Percentiles rank a stretch among this genome's conserved stretches.
phyloP scores from a whole-genome alignment of 2,113 vertebrate species.

The Falcunculus frontatus region DNA sequence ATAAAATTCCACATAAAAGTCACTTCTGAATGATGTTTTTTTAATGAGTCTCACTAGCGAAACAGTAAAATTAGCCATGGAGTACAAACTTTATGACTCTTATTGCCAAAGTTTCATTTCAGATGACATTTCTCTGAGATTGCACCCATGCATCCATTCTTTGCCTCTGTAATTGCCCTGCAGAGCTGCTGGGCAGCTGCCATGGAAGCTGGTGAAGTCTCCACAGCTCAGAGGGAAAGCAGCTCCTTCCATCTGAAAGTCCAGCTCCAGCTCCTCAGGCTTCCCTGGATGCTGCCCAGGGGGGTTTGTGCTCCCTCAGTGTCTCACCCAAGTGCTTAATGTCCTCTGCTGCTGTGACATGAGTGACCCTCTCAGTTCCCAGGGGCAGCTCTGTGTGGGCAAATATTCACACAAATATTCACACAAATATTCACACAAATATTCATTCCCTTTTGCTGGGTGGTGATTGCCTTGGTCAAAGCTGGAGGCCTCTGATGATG shows the following conservation, averaged over 20 bases:
- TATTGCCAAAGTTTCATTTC: background rate
- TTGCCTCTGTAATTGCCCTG: background rate
- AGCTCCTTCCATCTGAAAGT: background rate
- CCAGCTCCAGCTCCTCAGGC: background rate
- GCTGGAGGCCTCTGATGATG: background rate
- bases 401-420: background rate
- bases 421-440: no score
- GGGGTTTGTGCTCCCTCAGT: background rate
- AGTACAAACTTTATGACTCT: background rate
- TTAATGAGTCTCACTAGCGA: background rate
- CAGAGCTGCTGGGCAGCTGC: background rate
- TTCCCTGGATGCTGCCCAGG: background rate
- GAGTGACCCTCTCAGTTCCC: background rate
- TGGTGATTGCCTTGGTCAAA: background rate
- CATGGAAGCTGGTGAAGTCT: background rate
- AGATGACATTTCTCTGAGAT: background rate
- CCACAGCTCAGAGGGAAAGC: background rate
- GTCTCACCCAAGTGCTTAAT: accelerated
- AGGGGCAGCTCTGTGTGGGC: accelerated
- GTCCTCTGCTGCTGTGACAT: background rate
- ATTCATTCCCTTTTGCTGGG: no score
- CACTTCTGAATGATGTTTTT: background rate
- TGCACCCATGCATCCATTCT: accelerated
- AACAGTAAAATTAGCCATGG: background rate
- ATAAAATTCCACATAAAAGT: background rate